Evolutionary conservation across 2,113 vertebrate genomes (phyloP), one percentile per base, ranked within the genome.

Genomic region (Misgurnus mizolepis): DNA sequence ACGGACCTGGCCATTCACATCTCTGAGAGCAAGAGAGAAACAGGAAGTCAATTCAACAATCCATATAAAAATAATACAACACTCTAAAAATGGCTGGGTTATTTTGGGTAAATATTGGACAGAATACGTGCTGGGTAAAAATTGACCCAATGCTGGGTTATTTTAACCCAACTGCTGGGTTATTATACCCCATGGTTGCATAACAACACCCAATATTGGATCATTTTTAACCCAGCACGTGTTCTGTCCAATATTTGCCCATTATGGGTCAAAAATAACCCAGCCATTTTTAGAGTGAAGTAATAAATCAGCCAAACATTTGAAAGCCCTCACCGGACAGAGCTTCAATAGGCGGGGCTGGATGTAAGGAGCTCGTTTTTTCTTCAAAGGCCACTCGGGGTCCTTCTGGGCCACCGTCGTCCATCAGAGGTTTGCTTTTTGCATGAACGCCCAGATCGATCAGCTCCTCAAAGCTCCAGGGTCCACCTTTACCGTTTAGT

Each of bases 391-490:
- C 88, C 78, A 90, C 80, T 82, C 87, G 92, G 82, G 92, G 91
- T 79, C 90, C 93, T 18, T 89, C 92, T 60, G 87, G 74, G 85
- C 85, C 80, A 70, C 88, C 88, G 61, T 92, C 82, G 82, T 92
- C 84, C 4, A 93, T 84, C 79, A 92, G 88, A 22, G 91, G 87
- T 71, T 90, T 86, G 47, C 90, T 77, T 88, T 93, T 95, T 68
- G 91, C 81, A 87, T 93, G 92, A n/a, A 91, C 87, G 58, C 89
- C 91, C 76, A 93, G 12, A 6, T 95, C 94, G 69, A 93, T 93
- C n/a, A 93, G 88, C 68, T 94, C 94, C 80, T 95, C 93, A 39
- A 92, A 92, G 82, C 90, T 91, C 95, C 95, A 94, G 0, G 92
- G 87, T 50, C 87, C 90, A 56, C 94, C 84, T 87, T 93, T 95